Base-by-base conservation (phyloP, 1,140 invertebrate species). In the Liolophura sinensis region DNA sequence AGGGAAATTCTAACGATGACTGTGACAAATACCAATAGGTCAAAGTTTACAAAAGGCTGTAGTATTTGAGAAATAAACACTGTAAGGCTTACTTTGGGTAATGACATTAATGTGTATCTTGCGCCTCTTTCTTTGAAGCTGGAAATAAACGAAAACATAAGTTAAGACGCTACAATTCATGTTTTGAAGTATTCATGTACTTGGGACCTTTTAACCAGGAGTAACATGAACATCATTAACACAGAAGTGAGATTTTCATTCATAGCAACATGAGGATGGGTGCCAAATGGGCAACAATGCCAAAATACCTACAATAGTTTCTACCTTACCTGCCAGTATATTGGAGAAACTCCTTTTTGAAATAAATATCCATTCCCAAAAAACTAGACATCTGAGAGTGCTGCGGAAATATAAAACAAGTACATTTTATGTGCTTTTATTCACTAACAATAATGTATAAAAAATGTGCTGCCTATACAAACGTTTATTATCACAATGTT, bases 61-160 rank as follows among this genome's bases (percentile, higher is more conserved):
- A 54, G 22, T 7, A 54, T 4, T 54, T 3, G 51, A 24, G 3
- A 54, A 54, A 12, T 54, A 24, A 54, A 7, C 20, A 12, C 0
- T 15, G 31, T 49, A 48, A 15, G 6, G 72, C 69, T 73, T 77
- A 83, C 84, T 67, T 78, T 60, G 0, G 88, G 81, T n/a, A 97
- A 80, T 78, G 91, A 89, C 31, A 94, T 75, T 15, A 97, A 78
- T 0, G 93, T 92, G 78, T 94, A 93, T 14, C 95, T 87, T 0
- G 95, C 95, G 7, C 95, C 95, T 67, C 95, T 88, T 82, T 97
- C 95, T 85, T 96, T 96, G 78, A 96, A 96, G 84, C 93, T 95
- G 76, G 67, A 81, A 80, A 61, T 50, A 64, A 65, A 62, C 47
- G 46, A 46, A n/a, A 47, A 49, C 31, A 40, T 9, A 56, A n/a